Conservation (phyloP, 2,113 vertebrate species). For the Ginglymostoma cirratum region DNA sequence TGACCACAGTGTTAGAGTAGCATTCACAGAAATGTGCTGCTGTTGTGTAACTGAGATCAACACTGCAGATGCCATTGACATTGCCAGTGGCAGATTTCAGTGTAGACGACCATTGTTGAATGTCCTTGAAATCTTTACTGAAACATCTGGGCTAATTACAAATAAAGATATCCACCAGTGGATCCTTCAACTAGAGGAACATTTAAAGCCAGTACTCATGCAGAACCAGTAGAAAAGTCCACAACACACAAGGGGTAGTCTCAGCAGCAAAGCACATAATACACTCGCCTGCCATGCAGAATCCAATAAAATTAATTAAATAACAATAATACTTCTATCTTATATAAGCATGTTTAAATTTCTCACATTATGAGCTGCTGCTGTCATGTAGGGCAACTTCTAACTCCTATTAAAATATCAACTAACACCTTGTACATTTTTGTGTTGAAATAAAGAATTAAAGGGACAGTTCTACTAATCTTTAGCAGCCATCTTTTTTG, state of each 20-base stretch:
- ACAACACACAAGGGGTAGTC: constrained; percentile 25
- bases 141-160: constrained; percentile 4
- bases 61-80: not conserved
- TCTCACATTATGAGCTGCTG: not conserved
- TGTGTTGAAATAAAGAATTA: not conserved
- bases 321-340: constrained; percentile 18
- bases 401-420: not conserved
- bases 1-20: not conserved
- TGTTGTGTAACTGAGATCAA: not conserved
- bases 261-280: not conserved
- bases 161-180: constrained; percentile 11
- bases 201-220: constrained; percentile 19
- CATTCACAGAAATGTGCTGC: not conserved
- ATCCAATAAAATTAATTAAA: constrained; percentile 31
- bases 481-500: not conserved
- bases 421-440: not conserved
- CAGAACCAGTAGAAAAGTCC: constrained; percentile 21
- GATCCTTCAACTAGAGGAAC: constrained; percentile 29
- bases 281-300: constrained; percentile 22
- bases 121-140: not conserved
- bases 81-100: constrained; percentile 15
- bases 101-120: not conserved
- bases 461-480: not conserved
- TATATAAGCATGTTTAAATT: not conserved
- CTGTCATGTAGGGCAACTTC: not conserved